A percentile compares a stretch with the other conserved stretches of the same genome.
phyloP scores from a whole-genome alignment of 1,140 invertebrate genomes.

The Cyclargus thomasi region DNA sequence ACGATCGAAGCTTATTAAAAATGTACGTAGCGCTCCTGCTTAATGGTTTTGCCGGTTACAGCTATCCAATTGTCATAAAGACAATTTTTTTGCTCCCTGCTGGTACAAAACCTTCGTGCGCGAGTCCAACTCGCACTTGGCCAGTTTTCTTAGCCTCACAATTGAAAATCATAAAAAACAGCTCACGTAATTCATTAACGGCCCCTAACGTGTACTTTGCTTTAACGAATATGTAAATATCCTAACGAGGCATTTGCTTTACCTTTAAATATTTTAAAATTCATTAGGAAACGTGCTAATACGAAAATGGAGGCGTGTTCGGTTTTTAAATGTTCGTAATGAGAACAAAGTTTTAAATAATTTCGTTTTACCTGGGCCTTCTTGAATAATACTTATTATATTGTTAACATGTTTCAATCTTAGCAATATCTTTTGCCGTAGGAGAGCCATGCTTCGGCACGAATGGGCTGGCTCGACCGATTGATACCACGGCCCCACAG shows the following conservation, averaged over 20 bases:
- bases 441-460: too few species aligned
- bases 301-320: background rate
- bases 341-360: background rate
- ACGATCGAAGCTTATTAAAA: too few species aligned
- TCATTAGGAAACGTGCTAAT: background rate
- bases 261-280: constrained; percentile 11
- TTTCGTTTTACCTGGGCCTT: background rate
- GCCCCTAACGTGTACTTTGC: background rate
- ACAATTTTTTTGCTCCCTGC: too few species aligned
- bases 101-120: too few species aligned
- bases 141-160: too few species aligned
- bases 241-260: background rate
- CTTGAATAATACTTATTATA: background rate
- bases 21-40: too few species aligned
- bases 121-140: too few species aligned
- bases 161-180: background rate
- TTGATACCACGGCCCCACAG: too few species aligned
- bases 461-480: too few species aligned
- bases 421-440: background rate
- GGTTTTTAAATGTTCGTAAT: background rate
- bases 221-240: constrained; percentile 6
- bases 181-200: too few species aligned
- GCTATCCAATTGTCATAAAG: too few species aligned
- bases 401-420: background rate
- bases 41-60: too few species aligned